Evolutionary conservation across 2,113 vertebrate genomes (phyloP), one percentile per base, ranked within the genome.

Genomic region (Microcebus murinus): DNA sequence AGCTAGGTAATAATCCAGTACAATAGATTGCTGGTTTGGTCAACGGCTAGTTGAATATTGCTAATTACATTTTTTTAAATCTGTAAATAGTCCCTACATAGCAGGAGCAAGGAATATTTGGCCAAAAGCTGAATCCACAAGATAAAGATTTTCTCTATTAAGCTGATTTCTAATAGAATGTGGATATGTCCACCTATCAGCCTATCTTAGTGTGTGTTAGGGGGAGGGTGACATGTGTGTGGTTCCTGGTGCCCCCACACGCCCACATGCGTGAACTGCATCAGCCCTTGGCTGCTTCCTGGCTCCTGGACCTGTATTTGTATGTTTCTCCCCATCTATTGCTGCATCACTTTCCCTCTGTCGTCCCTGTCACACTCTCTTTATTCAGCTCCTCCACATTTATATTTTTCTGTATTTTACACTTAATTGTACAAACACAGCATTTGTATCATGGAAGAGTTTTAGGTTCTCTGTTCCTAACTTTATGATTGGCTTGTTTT

Each of bases 111-210:
- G 85, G 25, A 77, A 1, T 42, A 50, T 34, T n/a, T 84, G 77
- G 31, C 52, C 85, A 86, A 86, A 97, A 80, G 42, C 93, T 89
- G 55, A 86, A 68, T 89, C 86, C 20, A 11, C 67, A 91, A 88
- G 71, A 73, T 92, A 81, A 91, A 52, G 27, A 25, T 90, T 57
- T 87, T 34, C 55, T 45, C 80, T 61, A 6, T 95, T 80, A 79
- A 79, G 63, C 15, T 74, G 48, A 67, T 90, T 36, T 91, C 82
- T 68, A 6, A 17, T 15, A 73, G 77, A 67, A 82, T 5, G 10
- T 50, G 39, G 52, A 1, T 59, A 6, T 55, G 21, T 67, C 80
- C 59, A 42, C 45, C 76, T 59, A 15, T 57, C 34, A 48, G 84
- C 67, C 67, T 65, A 57, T 48, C 57, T 42, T 71, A 48, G 61